These are phyloP conservation scores for Eupithecia insigniata DNA, from an alignment of 2,888 invertebrate genomes.

Conservation along the genomic window DNA sequence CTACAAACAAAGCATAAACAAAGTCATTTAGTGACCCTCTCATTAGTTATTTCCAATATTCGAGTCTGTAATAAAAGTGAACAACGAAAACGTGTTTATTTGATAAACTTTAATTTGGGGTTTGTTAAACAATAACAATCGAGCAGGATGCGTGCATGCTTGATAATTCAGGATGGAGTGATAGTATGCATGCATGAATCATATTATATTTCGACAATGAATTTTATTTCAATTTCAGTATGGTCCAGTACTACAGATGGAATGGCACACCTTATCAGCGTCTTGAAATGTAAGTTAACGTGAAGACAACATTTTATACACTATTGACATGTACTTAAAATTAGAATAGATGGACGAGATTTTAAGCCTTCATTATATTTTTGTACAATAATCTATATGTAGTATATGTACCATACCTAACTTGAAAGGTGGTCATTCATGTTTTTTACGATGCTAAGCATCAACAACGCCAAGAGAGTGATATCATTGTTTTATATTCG, in stretches of 20 bases:
- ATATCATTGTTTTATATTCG: not conserved
- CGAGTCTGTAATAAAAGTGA: not conserved
- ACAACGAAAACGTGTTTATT: not conserved
- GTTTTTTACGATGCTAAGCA: not conserved
- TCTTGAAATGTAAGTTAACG: conserved; percentile 30
- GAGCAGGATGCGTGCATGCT: not conserved
- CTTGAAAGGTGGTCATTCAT: not conserved
- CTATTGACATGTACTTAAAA: not conserved
- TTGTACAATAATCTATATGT: not conserved
- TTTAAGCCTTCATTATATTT: not conserved
- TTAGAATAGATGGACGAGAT: not conserved
- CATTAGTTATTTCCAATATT: not conserved
- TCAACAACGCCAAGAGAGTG: not conserved
- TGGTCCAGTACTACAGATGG: conserved; percentile 64
- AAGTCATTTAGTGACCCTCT: not conserved
- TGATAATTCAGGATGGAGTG: not conserved
- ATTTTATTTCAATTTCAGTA: conserved; percentile 54
- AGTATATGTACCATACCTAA: not conserved
- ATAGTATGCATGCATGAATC: not conserved
- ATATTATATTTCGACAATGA: not conserved
- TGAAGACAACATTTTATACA: not conserved
- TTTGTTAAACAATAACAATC: not conserved
- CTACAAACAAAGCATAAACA: not conserved
- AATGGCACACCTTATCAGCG: conserved; percentile 55
- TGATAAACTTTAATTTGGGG: not conserved